Base-by-base conservation (phyloP, 2,797 vertebrate genomes). In the Xenopus petersii region DNA sequence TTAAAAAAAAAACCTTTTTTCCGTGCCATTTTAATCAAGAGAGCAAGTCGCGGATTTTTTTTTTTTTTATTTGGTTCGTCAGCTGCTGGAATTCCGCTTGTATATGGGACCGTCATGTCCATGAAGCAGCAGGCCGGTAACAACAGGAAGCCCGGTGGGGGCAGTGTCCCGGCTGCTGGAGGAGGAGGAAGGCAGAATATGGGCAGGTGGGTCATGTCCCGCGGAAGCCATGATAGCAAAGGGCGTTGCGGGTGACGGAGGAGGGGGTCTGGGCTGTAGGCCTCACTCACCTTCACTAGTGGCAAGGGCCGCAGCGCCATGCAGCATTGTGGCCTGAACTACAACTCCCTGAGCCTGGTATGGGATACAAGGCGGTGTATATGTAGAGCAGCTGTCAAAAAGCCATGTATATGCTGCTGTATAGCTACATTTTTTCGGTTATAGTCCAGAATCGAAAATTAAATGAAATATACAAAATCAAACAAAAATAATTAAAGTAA, bases 51-150 rank as follows among this genome's bases (percentile, higher is more conserved):
- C 54, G 13, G 33, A 47, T 42, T 10, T 51, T 33, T 48, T 12
- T 42, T 42, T 10, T 72, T 30, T 21, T 21, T 64, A 65, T 66
- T 73, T 60, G 65, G 48, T 61, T 83, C 78, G 81, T 87, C 81
- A 65, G 87, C 87, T 88, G 83, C 75, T 82, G 83, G 73, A 82
- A 74, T 88, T 86, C 69, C 82, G 54, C 86, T 89, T 82, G 92
- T 96, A 93, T 95, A 96, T 95, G 94, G 94, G 94, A 93, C 91
- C 89, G 74, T 83, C 83, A 96, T 98, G 95, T 97, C 96, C 89
- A 93, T 96, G 93, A 96, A 96, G 87, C 90, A 96, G 87, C 89
- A 90, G 88, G 93, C 94, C 91, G 91, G 87, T 91, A 92, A 93
- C 90, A 93, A 92, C 93, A 86, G 94, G 90, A 95, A 94, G 87